Conservation (phyloP, 2,113 vertebrate species). For the Dasyurus viverrinus region DNA sequence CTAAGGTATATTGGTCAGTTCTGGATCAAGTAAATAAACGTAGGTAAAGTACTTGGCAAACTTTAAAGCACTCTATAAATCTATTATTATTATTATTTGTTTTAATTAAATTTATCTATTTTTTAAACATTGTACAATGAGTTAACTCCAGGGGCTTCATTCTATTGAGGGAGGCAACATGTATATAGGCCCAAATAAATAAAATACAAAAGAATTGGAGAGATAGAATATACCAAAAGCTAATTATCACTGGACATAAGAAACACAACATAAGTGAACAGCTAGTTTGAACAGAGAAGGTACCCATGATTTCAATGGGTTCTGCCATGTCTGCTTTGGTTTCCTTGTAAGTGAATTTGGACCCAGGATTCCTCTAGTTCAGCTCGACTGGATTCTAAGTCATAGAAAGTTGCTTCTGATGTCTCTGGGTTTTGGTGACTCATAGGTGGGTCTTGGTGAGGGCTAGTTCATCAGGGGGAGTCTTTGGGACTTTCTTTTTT, state of each 20-base stretch:
- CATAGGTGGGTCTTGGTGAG: neutral
- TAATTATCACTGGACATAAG: neutral
- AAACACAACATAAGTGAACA: neutral
- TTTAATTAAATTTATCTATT: neutral
- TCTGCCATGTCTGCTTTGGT: neutral
- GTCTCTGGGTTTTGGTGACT: neutral
- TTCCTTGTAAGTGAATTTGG: constrained; percentile 12
- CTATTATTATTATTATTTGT: neutral
- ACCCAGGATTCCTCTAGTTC: neutral
- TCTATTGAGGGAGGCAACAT: neutral
- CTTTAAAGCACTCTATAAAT: neutral
- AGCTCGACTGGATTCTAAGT: neutral
- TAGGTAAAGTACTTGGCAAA: neutral
- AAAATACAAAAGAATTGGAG: neutral
- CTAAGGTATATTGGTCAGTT: neutral
- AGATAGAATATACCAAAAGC: neutral
- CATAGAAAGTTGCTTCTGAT: neutral
- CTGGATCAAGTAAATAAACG: neutral
- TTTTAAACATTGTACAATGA: neutral
- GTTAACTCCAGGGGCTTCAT: neutral
- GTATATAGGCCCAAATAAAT: neutral
- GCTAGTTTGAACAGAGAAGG: neutral
- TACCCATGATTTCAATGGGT: neutral
- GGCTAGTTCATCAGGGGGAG: neutral
- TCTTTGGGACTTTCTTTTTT: constrained; percentile 68